Evolutionary conservation across 2,888 invertebrate genomes (phyloP), one percentile per base, ranked within the genome.

Genomic region (Petrophora chlorosata): DNA sequence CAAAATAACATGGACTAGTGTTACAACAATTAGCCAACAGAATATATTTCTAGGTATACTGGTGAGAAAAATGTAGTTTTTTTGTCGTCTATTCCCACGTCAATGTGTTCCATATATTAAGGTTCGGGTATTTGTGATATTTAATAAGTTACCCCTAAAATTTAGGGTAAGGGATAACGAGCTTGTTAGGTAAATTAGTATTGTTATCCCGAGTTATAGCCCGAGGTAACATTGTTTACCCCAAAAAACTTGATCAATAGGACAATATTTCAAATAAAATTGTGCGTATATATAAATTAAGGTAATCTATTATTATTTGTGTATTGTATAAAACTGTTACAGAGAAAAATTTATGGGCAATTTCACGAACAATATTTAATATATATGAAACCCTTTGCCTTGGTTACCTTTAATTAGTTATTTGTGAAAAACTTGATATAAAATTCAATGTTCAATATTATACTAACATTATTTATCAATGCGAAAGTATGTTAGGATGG

Each of bases 1-100:
- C 19, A 33, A 5, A 33, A 12, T 54, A 41, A 25, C 5, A 22
- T 42, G 28, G 33, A 26, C 45, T 35, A 35, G 13, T 5, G 22
- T 14, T n/a, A 0, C 8, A 29, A 3, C 7, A 26, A 5, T 8
- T 28, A 26, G 9, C n/a, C 30, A 22, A 19, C 9, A 12, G 28
- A 38, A 8, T 5, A 4, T 13, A 35, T 29, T 19, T 26, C 26
- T 34, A 16, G 25, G n/a, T 25, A 28, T 19, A 14, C 13, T 28
- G 33, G 33, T 28, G 17, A 12, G 2, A 16, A n/a, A 17, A 33
- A 15, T 9, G 26, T 28, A 23, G n/a, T 17, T 17, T 8, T 3
- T 5, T 26, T 33, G 14, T n/a, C n/a, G n/a, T n/a, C n/a, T n/a
- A 25, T 25, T 8, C 33, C 14, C n/a, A 32, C 33, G 14, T 33